A percentile compares a stretch with the other conserved stretches of the same genome.
These are phyloP conservation scores for Cryptosula pallasiana DNA, from an alignment of 2,888 invertebrate genomes.

Conservation along the genomic window DNA sequence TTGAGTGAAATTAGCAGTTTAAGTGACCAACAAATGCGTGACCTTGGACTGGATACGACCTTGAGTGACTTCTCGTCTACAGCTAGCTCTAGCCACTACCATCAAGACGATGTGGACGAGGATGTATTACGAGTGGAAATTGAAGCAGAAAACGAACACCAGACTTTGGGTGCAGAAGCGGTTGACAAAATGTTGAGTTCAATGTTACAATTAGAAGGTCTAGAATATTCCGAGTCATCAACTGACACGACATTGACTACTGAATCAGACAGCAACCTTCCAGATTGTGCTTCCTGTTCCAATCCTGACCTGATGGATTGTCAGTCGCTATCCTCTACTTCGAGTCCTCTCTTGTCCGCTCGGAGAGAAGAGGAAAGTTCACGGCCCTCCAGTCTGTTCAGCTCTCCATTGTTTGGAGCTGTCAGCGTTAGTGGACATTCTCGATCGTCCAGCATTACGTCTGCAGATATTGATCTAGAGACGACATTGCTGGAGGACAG, in stretches of 20 bases:
- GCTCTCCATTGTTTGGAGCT: conserved; percentile 10
- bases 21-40: conserved; percentile 16
- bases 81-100: not conserved
- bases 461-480: conserved; percentile 10
- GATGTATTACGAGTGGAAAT: conserved; percentile 11
- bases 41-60: not conserved
- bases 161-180: not conserved
- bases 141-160: not conserved
- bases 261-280: not conserved
- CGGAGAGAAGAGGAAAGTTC: not conserved
- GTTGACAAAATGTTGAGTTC: not conserved
- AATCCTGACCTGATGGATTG: not conserved
- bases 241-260: not conserved
- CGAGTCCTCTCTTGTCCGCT: not conserved
- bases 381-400: conserved; percentile 6
- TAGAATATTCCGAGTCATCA: not conserved
- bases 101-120: not conserved
- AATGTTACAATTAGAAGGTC: not conserved
- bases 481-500: not conserved
- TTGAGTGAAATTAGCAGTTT: conserved; percentile 12
- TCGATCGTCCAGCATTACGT: not conserved
- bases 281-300: not conserved
- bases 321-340: not conserved
- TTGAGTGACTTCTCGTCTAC: conserved; percentile 3
- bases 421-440: not conserved